A percentile compares a stretch with the other conserved stretches of the same genome.
phyloP scores from a whole-genome alignment of 2,888 invertebrate species.

The Nephrotoma guestfalica region DNA sequence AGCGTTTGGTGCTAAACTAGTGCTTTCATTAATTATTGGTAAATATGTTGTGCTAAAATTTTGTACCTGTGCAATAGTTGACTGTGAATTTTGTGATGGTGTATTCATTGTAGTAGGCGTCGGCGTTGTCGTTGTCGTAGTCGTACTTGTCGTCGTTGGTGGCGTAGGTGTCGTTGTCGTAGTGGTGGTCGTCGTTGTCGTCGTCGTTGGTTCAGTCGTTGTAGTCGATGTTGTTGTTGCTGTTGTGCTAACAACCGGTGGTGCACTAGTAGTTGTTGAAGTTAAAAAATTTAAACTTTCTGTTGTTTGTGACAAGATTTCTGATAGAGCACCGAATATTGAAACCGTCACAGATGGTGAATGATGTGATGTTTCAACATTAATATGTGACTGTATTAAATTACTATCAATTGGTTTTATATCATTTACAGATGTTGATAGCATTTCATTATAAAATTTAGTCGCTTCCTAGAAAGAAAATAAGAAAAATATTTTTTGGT shows the following conservation, averaged over 20 bases:
- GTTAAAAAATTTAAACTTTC: conserved; percentile 16
- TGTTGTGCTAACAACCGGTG: conserved; percentile 16
- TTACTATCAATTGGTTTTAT: conserved; percentile 17
- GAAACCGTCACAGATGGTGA: conserved; percentile 43
- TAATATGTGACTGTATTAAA: conserved; percentile 25
- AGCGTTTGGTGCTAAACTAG: neutral
- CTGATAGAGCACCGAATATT: conserved; percentile 43
- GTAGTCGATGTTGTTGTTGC: conserved; percentile 14
- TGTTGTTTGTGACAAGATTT: conserved; percentile 32
- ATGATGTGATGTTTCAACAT: conserved; percentile 40
- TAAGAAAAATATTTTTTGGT: neutral
- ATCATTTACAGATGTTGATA: conserved; percentile 9
- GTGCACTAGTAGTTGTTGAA: conserved; percentile 15
- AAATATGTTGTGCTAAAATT: neutral
- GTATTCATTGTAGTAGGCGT: conserved; percentile 13
- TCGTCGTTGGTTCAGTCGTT: conserved; percentile 13
- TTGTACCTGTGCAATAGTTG: conserved; percentile 21
- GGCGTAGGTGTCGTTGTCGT: conserved; percentile 11
- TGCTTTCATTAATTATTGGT: neutral
- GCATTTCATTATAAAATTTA: neutral
- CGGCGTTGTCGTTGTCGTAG: conserved; percentile 13
- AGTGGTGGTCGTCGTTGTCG: conserved; percentile 9
- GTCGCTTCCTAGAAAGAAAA: neutral
- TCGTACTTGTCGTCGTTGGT: conserved; percentile 11
- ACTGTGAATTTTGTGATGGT: conserved; percentile 13